Conservation (phyloP, 2,113 vertebrate species). For the Piaya cayana region DNA sequence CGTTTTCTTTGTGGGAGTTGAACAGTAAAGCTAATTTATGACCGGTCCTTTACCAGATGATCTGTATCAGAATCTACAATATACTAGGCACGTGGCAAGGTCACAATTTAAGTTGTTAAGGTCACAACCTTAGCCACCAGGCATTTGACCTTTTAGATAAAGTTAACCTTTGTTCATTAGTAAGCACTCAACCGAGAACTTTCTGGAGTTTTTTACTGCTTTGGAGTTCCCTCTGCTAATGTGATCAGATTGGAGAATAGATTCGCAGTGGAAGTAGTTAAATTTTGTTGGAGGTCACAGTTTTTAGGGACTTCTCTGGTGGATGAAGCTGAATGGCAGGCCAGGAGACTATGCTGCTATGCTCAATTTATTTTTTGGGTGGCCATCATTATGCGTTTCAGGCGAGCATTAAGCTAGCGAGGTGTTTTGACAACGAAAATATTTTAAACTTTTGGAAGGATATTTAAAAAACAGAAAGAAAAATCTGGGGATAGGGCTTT, state of each 20-base stretch:
- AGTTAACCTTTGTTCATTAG: slow-evolving; percentile 93
- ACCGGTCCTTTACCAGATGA: slow-evolving; percentile 79
- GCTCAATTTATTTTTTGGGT: slow-evolving; percentile 18
- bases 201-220: slow-evolving; percentile 82
- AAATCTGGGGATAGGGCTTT: neutral
- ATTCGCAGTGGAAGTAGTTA: slow-evolving; percentile 62
- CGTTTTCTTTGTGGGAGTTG: slow-evolving; percentile 75
- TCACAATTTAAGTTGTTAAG: slow-evolving; percentile 90
- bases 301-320: slow-evolving; percentile 12
- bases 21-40: slow-evolving; percentile 85
- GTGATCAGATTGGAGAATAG: slow-evolving; percentile 77
- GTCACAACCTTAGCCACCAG: slow-evolving; percentile 89
- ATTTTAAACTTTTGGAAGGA: slow-evolving; percentile 17
- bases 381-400: neutral
- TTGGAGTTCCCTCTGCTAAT: slow-evolving; percentile 82
- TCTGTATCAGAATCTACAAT: slow-evolving; percentile 87
- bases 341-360: neutral
- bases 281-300: slow-evolving; percentile 63
- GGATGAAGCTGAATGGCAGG: neutral
- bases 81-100: slow-evolving; percentile 87
- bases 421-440: slow-evolving; percentile 10
- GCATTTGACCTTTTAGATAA: slow-evolving; percentile 96
- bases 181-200: slow-evolving; percentile 88
- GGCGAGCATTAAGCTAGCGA: neutral
- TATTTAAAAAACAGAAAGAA: neutral